Evolutionary conservation across 2,113 vertebrate genomes (phyloP), one percentile per base, ranked within the genome.

Genomic region (Gadus macrocephalus): DNA sequence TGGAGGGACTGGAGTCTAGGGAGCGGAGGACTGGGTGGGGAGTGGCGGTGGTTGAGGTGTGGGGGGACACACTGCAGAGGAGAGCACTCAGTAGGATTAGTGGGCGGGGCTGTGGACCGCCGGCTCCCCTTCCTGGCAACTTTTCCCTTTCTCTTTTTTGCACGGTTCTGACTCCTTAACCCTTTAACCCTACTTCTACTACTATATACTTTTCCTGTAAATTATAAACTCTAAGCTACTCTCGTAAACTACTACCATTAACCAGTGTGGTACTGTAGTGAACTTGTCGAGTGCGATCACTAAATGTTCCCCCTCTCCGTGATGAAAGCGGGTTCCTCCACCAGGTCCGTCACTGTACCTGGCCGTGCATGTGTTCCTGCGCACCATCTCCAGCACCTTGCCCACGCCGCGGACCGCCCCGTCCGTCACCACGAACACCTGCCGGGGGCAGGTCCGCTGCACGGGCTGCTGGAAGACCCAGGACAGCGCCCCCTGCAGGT

Each of bases 381-480:
- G 92, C 81, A 97, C 86, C 82, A 98, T 80, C 86, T 95, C 95
- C n/a, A 98, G 90, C 74, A 94, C 85, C 79, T 85, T 93, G 66
- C 93, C 91, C 0, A 90, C 80, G 2, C 82, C 91, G 66, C 25
- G 75, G 16, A 78, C 62, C 0, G 84, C 89, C 0, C 89, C 87
- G 0, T 92, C 84, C 0, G 92, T 95, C 70, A 99, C 86, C 73
- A 98, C 90, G 78, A 99, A 96, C 4, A 98, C 88, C 90, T 98
- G 96, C 0, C 96, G 93, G n/a, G 97, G 96, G 78, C 93, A 92
- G 20, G 91, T 93, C 0, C 90, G 93, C 71, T 92, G 95, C 73
- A 91, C 90, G 5, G 95, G 94, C 77, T 95, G 95, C 16, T 91
- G 91, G 86, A 95, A 88, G 0, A 92, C 91, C 95, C 96, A 98